Base-by-base conservation (phyloP, 2,888 invertebrate genomes). In the Glyphotaelius pellucidus region DNA sequence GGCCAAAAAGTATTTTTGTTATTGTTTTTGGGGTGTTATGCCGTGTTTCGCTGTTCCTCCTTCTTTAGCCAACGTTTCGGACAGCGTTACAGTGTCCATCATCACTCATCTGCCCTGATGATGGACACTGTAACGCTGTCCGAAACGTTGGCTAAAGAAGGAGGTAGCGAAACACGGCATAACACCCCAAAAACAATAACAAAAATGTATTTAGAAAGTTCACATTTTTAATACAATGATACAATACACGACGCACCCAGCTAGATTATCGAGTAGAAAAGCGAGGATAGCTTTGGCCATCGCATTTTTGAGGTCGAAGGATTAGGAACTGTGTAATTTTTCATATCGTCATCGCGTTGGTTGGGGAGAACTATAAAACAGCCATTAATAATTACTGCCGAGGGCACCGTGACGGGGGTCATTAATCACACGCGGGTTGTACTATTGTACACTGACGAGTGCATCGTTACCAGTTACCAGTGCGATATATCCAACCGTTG, bases 351-450 rank as follows among this genome's bases (percentile, higher is more conserved):
- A 80, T 80, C 80, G 80, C 42, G 31, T 32, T 31, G 30, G 31
- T 81, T 31, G 30, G 3, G 80, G 81, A 31, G 85, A 86, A 90
- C 91, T 91, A 91, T 91, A 91, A 91, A 91, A 91, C 91, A 90
- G 38, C 84, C 52, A 91, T 91, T 91, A 91, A 91, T 91, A 90
- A 91, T 89, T 19, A 25, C 19, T 35, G 81, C 81, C 81, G 25
- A 67, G 67, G 25, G 67, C 67, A 67, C 87, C 52, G 85, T 25
- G 25, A 30, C 31, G 35, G 91, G 88, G 32, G 5, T 79, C 89
- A 91, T 91, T 84, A 91, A 91, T 91, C 91, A 91, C 89, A 25
- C 38, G 38, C 15, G 47, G n/a, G 80, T 32, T 80, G n/a, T 32
- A 89, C 25, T 15, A 2, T 30, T 42, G 80, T 52, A 32, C 67